Evolutionary conservation across 2,797 vertebrate genomes (phyloP).

Genomic region (Dicrostonyx torquatus): DNA sequence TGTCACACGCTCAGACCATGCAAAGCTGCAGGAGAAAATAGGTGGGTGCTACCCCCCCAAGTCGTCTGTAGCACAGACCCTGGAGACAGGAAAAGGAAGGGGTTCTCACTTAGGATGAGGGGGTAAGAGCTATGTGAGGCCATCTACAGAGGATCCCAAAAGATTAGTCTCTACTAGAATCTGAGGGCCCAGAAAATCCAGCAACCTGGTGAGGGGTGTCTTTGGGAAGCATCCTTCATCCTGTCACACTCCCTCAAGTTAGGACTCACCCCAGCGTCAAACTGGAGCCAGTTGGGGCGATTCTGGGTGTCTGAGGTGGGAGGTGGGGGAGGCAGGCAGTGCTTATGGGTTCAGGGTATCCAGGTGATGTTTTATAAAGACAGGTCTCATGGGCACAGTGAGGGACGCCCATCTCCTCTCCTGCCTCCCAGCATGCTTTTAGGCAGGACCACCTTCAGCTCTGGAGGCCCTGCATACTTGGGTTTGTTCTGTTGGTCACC

Average conservation of each 20-base stretch:
- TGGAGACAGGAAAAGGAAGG: neutral
- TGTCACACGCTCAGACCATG: accelerated
- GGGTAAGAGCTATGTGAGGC: accelerated
- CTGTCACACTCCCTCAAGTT: neutral
- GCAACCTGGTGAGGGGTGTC: neutral
- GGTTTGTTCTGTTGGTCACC: neutral
- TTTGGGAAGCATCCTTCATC: neutral
- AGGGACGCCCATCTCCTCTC: neutral
- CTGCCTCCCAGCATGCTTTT: neutral
- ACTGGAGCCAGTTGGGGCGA: accelerated
- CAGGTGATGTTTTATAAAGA: neutral
- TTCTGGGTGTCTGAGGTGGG: neutral
- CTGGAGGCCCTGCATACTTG: neutral
- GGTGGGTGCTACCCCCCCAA: accelerated
- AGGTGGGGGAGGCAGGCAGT: neutral
- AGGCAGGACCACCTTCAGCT: accelerated
- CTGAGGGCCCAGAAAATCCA: neutral
- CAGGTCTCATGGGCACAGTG: neutral
- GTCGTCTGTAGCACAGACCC: too few species aligned
- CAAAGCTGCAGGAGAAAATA: neutral
- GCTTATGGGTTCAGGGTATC: neutral
- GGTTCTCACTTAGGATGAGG: accelerated
- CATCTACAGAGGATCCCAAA: accelerated
- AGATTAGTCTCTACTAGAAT: neutral
- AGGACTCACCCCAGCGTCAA: neutral